Conservation (phyloP, 1,140 invertebrate genomes). For the Cyphomyrmex costatus region DNA sequence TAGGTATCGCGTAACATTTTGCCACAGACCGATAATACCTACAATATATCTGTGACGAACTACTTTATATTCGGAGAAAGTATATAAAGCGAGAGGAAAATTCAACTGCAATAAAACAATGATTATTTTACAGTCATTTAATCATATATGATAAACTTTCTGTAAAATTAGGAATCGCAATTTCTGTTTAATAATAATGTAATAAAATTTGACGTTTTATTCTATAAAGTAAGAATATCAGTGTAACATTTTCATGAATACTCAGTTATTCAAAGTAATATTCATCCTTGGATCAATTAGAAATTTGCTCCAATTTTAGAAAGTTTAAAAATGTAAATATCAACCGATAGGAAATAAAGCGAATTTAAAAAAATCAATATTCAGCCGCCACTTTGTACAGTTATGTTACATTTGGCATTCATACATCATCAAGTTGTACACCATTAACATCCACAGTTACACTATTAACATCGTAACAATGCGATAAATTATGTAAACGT, state of each 20-base stretch:
- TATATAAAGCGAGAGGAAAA: neutral
- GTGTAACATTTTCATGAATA: too few species aligned
- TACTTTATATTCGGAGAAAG: neutral
- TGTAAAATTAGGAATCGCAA: neutral
- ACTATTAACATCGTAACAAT: neutral
- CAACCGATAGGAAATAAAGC: too few species aligned
- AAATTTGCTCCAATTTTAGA: too few species aligned
- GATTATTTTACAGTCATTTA: neutral
- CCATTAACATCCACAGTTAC: neutral
- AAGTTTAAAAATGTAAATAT: too few species aligned
- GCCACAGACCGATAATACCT: neutral
- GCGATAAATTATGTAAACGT: conserved; percentile 10
- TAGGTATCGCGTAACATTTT: neutral
- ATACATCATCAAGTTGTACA: too few species aligned
- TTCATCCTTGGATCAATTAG: too few species aligned
- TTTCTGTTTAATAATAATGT: neutral
- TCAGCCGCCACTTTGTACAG: too few species aligned
- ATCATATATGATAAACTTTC: neutral
- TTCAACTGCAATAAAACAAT: neutral
- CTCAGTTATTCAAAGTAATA: too few species aligned
- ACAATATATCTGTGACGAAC: neutral
- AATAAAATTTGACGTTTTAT: neutral
- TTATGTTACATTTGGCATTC: too few species aligned
- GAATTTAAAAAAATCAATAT: too few species aligned
- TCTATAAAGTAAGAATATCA: too few species aligned